Evolutionary conservation across 2,888 invertebrate genomes (phyloP), one percentile per base, ranked within the genome.

Genomic region (Tenthredo distinguenda): DNA sequence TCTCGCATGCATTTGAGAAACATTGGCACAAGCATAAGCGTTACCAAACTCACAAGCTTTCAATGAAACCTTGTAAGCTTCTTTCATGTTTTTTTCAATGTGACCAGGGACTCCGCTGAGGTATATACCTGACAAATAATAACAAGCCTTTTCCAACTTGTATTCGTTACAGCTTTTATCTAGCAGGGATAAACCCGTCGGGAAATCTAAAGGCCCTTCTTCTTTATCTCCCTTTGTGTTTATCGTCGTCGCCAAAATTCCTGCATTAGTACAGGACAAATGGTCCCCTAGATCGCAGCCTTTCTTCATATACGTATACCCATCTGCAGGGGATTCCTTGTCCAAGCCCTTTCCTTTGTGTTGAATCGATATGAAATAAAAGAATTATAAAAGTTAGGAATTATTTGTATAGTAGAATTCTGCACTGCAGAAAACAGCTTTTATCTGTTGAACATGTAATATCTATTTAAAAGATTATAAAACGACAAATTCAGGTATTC

Each of bases 1-100:
- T 91, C 96, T 96, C 50, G 95, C 95, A 92, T 97, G 97, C 97
- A 98, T 98, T 93, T 97, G 96, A 91, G 98, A 97, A 0, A 99
- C 94, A 94, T 99, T 99, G 0, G 97, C 97, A 94, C 99, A 99
- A 0, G 98, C 97, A 91, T 96, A 97, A 92, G 98, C 96, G 91
- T 98, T 97, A 0, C 97, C 97, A 0, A 96, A 93, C 87, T 98
- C 97, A 92, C 99, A 99, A 0, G 97, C 97, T 92, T 96, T 96
- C 85, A 95, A 94, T 0, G 98, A 96, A 90, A 96, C 97, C 58
- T 96, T 94, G 92, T 98, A 97, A 0, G 98, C 98, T 93, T 97
- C 96, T 65, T 94, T 94, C 95, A 96, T 96, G 91, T 98, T 96
- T 87, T 96, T 95, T 79, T 88, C 93, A 0, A 94, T 91, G 85